Conservation (phyloP, 2,888 invertebrate genomes). For the Apoderus coryli region DNA sequence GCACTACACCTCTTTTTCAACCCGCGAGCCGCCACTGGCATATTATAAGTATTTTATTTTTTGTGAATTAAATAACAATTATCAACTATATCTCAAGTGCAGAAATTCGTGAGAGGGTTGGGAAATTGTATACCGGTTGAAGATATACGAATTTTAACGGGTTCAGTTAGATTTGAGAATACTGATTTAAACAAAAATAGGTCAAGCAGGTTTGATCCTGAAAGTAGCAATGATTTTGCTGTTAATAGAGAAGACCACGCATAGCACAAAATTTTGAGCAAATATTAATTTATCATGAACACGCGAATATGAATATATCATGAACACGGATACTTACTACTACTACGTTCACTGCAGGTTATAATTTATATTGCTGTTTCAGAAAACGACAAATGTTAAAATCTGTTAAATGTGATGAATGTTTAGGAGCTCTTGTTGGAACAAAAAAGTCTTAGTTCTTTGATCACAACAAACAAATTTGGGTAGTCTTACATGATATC, state of each 20-base stretch:
- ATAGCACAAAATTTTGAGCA: neutral
- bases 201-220: no score
- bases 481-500: conserved; percentile 9
- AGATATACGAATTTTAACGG: conserved; percentile 11
- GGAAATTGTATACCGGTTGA: conserved; percentile 15
- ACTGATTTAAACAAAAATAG: conserved; percentile 4
- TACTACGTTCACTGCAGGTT: conserved; percentile 10
- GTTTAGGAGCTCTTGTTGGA: conserved; percentile 1
- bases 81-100: no score
- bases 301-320: neutral
- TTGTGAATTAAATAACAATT: no score
- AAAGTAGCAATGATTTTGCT: no score
- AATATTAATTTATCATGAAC: conserved; percentile 10
- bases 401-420: conserved; percentile 8
- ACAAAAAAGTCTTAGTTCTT: conserved; percentile 4
- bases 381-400: conserved; percentile 4
- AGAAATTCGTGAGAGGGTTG: conserved; percentile 13
- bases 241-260: neutral
- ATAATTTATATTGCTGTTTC: conserved; percentile 11
- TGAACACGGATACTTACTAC: no score
- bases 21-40: no score
- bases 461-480: conserved; percentile 8
- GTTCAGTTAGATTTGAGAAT: conserved; percentile 8
- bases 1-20: no score
- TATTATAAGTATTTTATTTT: no score